Evolutionary conservation across 2,888 invertebrate species (phyloP), one percentile per base, ranked within the genome.

Genomic region (Lasioglossum malachurum): DNA sequence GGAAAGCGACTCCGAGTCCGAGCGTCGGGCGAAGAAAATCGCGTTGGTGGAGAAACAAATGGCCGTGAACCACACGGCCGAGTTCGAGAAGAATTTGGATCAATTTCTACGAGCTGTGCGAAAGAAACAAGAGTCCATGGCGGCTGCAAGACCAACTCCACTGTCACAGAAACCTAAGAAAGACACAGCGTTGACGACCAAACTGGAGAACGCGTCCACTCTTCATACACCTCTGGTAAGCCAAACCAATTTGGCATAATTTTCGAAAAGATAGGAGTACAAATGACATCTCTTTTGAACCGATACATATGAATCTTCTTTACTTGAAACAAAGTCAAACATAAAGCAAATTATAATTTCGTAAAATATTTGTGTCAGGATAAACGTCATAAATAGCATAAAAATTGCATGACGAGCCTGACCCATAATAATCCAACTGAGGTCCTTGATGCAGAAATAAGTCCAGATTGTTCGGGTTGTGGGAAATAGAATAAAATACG

Each of bases 21-120:
- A 93, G 44, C 53, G 46, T 1, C 84, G 79, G 23, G 79, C 80
- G 31, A 78, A 60, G 14, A 72, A 64, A 53, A 12, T 69, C 10
- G 27, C 46, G n/a, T 16, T 27, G 67, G 16, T 19, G n/a, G 74
- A 76, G 10, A 88, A 82, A 41, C 71, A 89, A 80, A 23, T 73
- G 41, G 3, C 83, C 83, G 44, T 90, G 86, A 81, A 83, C 76
- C 91, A 93, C 0, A 91, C 90, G 4, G 83, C 91, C 4, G 95
- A 95, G n/a, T 95, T 95, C 81, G 95, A 95, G 67, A 95, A 91
- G 80, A 95, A 94, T 31, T 91, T 95, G 4, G 95, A 93, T 31
- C 92, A 94, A 78, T 95, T 95, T 86, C 88, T 95, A 67, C 93
- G 94, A 41, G 93, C 94, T 44, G 93, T 92, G 31, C 88, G 95